Evolutionary conservation across 2,888 invertebrate species (phyloP), one percentile per base, ranked within the genome.

Genomic region (Pyrrhia umbra): DNA sequence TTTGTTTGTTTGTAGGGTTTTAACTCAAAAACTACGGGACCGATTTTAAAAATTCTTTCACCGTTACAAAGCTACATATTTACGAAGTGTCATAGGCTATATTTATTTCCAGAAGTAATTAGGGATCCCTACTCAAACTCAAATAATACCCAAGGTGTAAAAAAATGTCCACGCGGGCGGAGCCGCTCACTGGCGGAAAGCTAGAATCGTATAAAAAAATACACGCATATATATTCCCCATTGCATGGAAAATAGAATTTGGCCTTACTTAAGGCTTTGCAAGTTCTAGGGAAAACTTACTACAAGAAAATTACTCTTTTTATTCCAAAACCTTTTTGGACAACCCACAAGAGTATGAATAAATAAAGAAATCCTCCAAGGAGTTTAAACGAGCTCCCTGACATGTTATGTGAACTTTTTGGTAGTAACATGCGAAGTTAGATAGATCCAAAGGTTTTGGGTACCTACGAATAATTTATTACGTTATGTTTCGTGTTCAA

Each of bases 391-490:
- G 63, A 37, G 6, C 0, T 39, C 27, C 9, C 21, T 20, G 30
- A 18, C 25, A 43, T 65, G n/a, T 54, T 27, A 45, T 30, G 0
- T 9, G 25, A 37, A 21, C 2, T 37, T 65, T 65, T 45, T 18
- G 8, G 13, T 43, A 6, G 37, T 34, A 21, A 15, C 18, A 56
- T 18, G 21, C 1, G 6, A 43, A 8, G 1, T 18, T 27, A 30
- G 30, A 59, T 59, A n/a, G 6, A 43, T 25, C 13, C 16, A 27
- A 16, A 25, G 18, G 2, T 8, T 25, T 13, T 34, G 13, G 8
- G 18, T 13, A 34, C 30, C 6, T 0, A 21, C 4, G 30, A 68
- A 68, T 64, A 59, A 68, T 64, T 59, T 68, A 46, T 40, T n/a
- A n/a, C 30, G 5, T 0, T 16, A 20, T n/a, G 21, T 27, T 37